phyloP scores from a whole-genome alignment of 2,113 vertebrate species.

The Paralichthys olivaceus region DNA sequence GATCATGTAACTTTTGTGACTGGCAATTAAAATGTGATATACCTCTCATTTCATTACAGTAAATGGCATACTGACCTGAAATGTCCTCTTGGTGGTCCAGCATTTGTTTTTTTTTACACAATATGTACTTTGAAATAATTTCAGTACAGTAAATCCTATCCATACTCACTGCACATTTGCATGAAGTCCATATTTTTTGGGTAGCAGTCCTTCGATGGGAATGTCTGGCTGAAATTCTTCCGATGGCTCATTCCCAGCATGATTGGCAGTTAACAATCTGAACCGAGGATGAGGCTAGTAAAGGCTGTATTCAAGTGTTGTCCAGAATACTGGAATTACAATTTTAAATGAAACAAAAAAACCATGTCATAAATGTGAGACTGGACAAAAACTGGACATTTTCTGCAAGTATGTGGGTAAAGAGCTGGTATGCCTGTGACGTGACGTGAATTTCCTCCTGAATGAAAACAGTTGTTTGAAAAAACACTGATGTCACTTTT shows the following conservation, averaged over 20 bases:
- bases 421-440: too few species aligned
- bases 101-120: not conserved
- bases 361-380: slow-evolving; percentile 9
- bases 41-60: slow-evolving; percentile 44
- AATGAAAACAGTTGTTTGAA: too few species aligned
- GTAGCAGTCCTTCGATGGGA: not conserved
- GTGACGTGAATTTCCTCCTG: too few species aligned
- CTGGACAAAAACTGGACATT: too few species aligned
- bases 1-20: slow-evolving; percentile 57
- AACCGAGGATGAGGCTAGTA: slow-evolving; percentile 12
- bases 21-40: slow-evolving; percentile 58
- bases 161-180: not conserved
- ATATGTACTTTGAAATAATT: slow-evolving; percentile 16
- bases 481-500: too few species aligned
- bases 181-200: not conserved
- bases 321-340: slow-evolving; percentile 27
- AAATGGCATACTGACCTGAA: slow-evolving; percentile 27
- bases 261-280: slow-evolving; percentile 43
- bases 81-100: slow-evolving; percentile 33
- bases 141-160: slow-evolving; percentile 2
- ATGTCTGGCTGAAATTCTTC: slow-evolving; percentile 29
- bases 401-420: too few species aligned
- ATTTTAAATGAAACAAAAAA: slow-evolving; percentile 28
- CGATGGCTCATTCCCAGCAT: slow-evolving; percentile 41
- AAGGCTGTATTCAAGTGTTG: slow-evolving; percentile 22